Evolutionary conservation across 1,140 invertebrate genomes (phyloP).

Genomic region (Halyomorpha halys): DNA sequence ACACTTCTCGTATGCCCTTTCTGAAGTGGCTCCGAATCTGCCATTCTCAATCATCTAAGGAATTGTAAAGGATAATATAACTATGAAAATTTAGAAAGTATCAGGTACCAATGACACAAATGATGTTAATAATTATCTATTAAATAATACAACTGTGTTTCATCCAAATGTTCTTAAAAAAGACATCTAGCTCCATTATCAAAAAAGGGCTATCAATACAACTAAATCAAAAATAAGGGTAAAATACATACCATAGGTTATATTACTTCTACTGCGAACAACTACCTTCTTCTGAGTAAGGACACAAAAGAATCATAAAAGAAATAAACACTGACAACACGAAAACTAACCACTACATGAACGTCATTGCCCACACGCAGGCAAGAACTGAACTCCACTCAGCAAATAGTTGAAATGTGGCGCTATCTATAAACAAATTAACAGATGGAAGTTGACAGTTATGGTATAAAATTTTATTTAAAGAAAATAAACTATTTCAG

Average conservation of each 20-base stretch:
- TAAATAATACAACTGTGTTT: too few relatives aligned
- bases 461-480: too few relatives aligned
- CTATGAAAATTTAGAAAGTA: neutral
- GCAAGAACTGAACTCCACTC: conserved; percentile 21
- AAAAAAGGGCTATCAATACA: too few relatives aligned
- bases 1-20: conserved; percentile 62
- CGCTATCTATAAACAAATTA: conserved; percentile 13
- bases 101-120: neutral
- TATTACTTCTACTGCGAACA: neutral
- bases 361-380: conserved; percentile 23
- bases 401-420: conserved; percentile 15
- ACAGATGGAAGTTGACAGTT: conserved; percentile 3
- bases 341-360: conserved; percentile 4
- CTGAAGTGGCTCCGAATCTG: conserved; percentile 24
- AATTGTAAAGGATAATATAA: neutral
- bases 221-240: neutral
- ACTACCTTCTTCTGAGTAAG: neutral
- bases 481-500: too few relatives aligned
- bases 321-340: neutral
- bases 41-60: conserved; percentile 30
- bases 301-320: neutral
- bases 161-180: too few relatives aligned
- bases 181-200: too few relatives aligned
- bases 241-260: neutral
- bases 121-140: neutral